phyloP scores from a whole-genome alignment of 92 coral and sea anemone species.

The Umimayanthus chanpuru region DNA sequence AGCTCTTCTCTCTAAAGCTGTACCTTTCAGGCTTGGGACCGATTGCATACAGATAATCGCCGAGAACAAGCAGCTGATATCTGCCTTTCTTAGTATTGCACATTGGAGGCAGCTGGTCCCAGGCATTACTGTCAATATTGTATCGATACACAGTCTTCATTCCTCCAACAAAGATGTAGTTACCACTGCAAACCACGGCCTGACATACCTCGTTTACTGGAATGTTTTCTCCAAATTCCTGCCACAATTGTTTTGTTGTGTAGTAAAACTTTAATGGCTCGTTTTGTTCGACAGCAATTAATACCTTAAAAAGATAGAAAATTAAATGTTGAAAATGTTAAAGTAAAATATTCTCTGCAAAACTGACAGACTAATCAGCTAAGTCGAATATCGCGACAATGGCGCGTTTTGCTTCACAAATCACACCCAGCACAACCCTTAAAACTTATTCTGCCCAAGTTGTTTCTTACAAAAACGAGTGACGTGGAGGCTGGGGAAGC shows the following conservation, averaged over 20 bases:
- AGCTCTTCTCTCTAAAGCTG: not conserved
- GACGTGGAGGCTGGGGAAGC: too few relatives aligned
- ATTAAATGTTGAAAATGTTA: too few relatives aligned
- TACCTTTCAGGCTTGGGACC: not conserved
- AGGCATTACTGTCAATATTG: not conserved
- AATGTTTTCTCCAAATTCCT: too few relatives aligned
- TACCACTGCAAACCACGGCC: not conserved
- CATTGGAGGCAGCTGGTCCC: not conserved
- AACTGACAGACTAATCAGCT: too few relatives aligned
- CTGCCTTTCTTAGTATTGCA: not conserved
- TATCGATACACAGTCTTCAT: not conserved
- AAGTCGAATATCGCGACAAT: too few relatives aligned
- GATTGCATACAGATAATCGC: not conserved
- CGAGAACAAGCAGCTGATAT: not conserved
- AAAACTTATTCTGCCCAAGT: too few relatives aligned
- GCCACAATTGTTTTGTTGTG: not conserved
- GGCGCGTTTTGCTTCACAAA: too few relatives aligned
- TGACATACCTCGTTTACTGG: too few relatives aligned
- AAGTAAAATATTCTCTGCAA: too few relatives aligned
- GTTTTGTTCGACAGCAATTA: not conserved
- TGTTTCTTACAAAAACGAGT: too few relatives aligned
- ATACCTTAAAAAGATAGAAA: not conserved
- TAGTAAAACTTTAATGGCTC: too few relatives aligned
- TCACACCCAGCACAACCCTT: too few relatives aligned
- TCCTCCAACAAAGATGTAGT: conserved; percentile 4